These are phyloP conservation scores for Nemotelus pantherinus DNA, from an alignment of 2,888 invertebrate genomes.

Conservation along the genomic window DNA sequence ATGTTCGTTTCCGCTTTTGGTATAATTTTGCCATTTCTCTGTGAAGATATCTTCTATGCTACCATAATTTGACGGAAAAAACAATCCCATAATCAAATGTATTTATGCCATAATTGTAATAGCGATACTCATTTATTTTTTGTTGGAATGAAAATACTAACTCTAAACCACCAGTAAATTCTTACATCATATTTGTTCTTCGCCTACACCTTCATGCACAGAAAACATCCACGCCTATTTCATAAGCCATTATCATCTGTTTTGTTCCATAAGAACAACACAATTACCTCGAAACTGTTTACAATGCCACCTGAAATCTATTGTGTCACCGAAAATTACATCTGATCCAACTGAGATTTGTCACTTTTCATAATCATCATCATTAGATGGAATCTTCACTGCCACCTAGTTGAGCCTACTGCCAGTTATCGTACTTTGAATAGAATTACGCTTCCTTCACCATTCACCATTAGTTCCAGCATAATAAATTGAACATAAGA, in stretches of 20 bases:
- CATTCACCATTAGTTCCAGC: conserved; percentile 16
- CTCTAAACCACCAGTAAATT: too few relatives aligned
- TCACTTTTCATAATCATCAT: neutral
- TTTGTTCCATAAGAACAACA: neutral
- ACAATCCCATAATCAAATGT: too few relatives aligned
- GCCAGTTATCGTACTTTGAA: neutral
- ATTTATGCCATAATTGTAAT: too few relatives aligned
- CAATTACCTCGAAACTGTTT: neutral
- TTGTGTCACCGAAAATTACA: neutral
- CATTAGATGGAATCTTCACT: neutral
- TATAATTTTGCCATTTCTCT: too few relatives aligned
- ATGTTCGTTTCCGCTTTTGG: too few relatives aligned
- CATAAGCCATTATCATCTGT: neutral
- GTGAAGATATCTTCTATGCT: too few relatives aligned
- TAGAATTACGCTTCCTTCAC: neutral
- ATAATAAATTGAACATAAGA: neutral
- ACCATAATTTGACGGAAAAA: too few relatives aligned
- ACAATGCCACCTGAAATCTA: neutral
- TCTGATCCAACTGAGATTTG: neutral
- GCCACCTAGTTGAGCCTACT: neutral
- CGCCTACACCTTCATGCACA: neutral
- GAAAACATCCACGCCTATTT: neutral
- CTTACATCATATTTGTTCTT: neutral
- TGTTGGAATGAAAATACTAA: too few relatives aligned
- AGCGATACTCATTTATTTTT: too few relatives aligned